Conservation (phyloP, 2,888 invertebrate genomes). For the Paralinhomoeus sp. region DNA sequence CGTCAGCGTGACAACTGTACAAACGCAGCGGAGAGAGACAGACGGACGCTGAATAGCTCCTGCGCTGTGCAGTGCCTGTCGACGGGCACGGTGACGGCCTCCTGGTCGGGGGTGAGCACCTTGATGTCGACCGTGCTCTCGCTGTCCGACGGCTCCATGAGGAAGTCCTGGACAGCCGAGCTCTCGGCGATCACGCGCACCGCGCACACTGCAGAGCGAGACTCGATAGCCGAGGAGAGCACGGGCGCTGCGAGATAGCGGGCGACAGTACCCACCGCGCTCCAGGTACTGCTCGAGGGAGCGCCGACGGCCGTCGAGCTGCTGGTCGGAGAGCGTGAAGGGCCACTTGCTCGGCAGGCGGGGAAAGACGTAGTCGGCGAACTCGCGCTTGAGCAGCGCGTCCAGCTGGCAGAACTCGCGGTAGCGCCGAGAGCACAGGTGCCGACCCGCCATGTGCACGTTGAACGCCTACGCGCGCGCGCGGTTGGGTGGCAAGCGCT, state of each 20-base stretch:
- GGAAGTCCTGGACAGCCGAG: conserved; percentile 86
- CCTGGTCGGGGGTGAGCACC: conserved; percentile 66
- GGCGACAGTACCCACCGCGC: conserved; percentile 36
- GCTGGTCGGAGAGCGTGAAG: conserved; percentile 87
- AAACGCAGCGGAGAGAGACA: not conserved
- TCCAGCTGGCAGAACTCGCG: conserved; percentile 79
- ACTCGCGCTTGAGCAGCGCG: conserved; percentile 25
- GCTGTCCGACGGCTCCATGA: conserved; percentile 54
- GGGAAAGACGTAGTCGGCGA: conserved; percentile 50
- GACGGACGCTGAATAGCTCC: too few species aligned
- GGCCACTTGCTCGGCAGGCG: conserved; percentile 97
- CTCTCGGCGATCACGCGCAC: conserved; percentile 91
- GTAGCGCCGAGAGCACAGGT: conserved; percentile 82
- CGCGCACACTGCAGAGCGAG: conserved; percentile 47
- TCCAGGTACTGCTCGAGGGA: conserved; percentile 92
- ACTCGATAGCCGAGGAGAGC: too few species aligned
- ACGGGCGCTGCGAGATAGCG: too few species aligned
- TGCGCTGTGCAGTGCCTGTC: conserved; percentile 24
- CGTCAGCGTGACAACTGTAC: too few species aligned
- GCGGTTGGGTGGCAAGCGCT: too few species aligned
- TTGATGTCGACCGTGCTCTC: conserved; percentile 38
- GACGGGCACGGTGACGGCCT: conserved; percentile 63
- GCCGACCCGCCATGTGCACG: conserved; percentile 95
- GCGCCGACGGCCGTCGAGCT: conserved; percentile 71
- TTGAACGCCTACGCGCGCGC: conserved; percentile 43